A percentile compares a stretch with the other conserved stretches of the same genome.
phyloP scores from a whole-genome alignment of 1,140 invertebrate genomes.

The Condylostylus longicornis region DNA sequence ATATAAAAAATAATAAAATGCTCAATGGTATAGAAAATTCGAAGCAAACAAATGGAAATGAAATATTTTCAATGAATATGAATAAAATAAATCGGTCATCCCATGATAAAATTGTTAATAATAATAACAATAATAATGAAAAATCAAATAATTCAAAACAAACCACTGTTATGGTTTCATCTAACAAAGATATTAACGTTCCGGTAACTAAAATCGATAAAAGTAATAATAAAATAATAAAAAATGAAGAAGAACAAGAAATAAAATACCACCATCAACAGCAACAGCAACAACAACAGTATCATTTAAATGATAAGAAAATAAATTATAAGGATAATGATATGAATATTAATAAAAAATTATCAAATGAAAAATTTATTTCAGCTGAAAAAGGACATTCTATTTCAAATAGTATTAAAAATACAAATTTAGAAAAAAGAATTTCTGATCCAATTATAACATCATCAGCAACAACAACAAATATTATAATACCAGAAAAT shows the following conservation, averaged over 20 bases:
- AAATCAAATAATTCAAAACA: no score
- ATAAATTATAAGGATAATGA: constrained; percentile 7
- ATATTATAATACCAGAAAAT: no score
- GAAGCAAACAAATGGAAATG: no score
- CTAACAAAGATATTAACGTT: no score
- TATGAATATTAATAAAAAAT: constrained; percentile 9
- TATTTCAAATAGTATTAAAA: background rate
- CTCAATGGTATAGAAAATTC: no score
- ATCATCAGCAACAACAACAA: constrained; percentile 9
- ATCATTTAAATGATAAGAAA: constrained; percentile 4
- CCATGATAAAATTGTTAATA: no score
- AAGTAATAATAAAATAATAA: background rate
- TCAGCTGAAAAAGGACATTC: background rate
- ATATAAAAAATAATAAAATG: no score
- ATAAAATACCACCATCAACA: background rate
- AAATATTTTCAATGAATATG: no score
- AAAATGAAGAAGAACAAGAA: background rate
- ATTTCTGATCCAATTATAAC: constrained; percentile 2
- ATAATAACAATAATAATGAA: no score
- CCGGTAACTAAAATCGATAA: no score
- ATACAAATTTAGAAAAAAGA: background rate
- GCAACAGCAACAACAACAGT: constrained; percentile 5
- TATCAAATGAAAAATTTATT: constrained; percentile 1
- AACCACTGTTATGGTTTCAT: no score
- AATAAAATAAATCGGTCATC: no score